phyloP scores from a whole-genome alignment of 2,888 invertebrate species.

The Malacosoma neustria region DNA sequence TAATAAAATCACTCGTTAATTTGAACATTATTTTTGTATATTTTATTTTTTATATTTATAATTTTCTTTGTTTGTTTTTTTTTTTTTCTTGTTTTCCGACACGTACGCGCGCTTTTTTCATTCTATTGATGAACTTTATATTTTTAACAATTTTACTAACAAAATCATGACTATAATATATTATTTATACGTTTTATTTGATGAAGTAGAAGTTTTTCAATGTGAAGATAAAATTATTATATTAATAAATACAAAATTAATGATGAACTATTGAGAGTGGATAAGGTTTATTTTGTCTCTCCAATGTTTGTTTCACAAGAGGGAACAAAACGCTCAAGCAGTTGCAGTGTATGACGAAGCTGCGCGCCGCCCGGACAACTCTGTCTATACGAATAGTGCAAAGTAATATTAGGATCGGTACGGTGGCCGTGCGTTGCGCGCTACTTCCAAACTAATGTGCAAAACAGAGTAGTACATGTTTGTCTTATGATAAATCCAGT shows the following conservation, averaged over 20 bases:
- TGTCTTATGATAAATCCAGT: slow-evolving; percentile 48
- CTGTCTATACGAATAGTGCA: neutral
- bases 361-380: slow-evolving; percentile 16
- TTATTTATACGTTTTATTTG: too few species aligned
- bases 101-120: too few species aligned
- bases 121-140: too few species aligned
- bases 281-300: too few species aligned
- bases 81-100: slow-evolving; percentile 7
- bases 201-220: too few species aligned
- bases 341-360: slow-evolving; percentile 17
- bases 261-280: too few species aligned
- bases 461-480: slow-evolving; percentile 23
- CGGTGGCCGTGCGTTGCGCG: neutral
- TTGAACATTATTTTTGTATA: slow-evolving; percentile 35
- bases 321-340: slow-evolving; percentile 46
- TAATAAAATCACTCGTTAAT: slow-evolving; percentile 14
- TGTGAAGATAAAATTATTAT: too few species aligned
- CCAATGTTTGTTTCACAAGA: slow-evolving; percentile 43
- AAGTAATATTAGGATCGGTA: neutral
- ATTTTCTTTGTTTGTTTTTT: too few species aligned
- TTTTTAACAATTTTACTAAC: too few species aligned
- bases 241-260: too few species aligned
- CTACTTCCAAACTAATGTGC: neutral
- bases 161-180: too few species aligned
- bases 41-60: slow-evolving; percentile 25